Conservation (phyloP, 2,113 vertebrate species). For the Rissa tridactyla region DNA sequence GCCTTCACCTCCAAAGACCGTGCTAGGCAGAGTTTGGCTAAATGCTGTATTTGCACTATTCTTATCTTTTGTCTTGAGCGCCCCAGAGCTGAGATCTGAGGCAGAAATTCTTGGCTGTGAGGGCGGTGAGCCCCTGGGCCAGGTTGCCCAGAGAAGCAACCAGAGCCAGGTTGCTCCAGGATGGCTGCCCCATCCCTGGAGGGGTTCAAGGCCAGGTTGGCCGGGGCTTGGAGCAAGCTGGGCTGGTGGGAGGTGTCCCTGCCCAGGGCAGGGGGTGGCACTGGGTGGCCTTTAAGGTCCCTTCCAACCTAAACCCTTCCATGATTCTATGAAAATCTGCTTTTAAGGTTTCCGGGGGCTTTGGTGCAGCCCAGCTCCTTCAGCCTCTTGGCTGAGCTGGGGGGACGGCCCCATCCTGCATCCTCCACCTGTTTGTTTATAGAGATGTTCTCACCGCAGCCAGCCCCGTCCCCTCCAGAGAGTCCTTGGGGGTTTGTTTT, state of each 20-base stretch:
- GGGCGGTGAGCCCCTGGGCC: no score
- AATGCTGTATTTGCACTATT: no score
- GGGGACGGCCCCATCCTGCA: not conserved
- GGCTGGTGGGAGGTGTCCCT: no score
- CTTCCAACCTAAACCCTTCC: not conserved
- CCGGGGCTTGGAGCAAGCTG: no score
- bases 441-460: accelerated
- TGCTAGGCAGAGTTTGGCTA: not conserved
- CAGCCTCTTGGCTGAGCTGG: not conserved
- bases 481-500: not conserved
- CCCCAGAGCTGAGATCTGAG: no score
- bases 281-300: not conserved
- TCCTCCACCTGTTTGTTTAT: accelerated
- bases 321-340: not conserved
- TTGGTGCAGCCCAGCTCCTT: not conserved
- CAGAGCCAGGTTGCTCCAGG: no score
- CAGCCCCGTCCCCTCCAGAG: not conserved
- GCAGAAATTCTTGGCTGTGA: no score
- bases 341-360: not conserved
- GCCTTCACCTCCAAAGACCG: accelerated
- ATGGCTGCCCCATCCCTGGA: no score
- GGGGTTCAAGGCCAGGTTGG: no score
- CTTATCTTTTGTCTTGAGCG: no score
- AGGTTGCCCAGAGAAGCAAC: no score
- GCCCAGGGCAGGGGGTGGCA: no score